Evolutionary conservation across 1,140 invertebrate species (phyloP).

Genomic region (Atta colombica): DNA sequence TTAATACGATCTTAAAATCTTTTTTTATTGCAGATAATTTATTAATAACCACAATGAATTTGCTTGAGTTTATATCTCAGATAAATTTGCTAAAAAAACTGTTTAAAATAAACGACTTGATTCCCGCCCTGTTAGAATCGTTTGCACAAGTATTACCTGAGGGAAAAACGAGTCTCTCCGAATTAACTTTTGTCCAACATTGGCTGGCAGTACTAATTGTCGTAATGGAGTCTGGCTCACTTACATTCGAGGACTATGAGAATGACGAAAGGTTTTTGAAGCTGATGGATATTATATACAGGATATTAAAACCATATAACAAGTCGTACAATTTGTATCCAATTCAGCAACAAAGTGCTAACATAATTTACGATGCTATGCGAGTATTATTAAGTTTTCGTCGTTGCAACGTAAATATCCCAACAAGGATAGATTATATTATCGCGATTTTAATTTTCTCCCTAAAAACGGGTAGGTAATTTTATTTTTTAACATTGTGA

Average conservation of each 20-base stretch:
- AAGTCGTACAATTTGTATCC: slow-evolving; percentile 68
- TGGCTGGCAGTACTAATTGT: slow-evolving; percentile 74
- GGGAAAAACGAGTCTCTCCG: slow-evolving; percentile 64
- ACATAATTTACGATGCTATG: slow-evolving; percentile 73
- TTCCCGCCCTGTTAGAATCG: slow-evolving; percentile 76
- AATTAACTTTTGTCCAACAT: slow-evolving; percentile 72
- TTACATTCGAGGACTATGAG: slow-evolving; percentile 54
- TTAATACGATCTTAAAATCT: background rate
- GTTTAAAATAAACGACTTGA: slow-evolving; percentile 71
- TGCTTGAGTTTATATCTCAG: slow-evolving; percentile 72
- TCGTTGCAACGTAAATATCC: slow-evolving; percentile 33
- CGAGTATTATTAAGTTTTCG: slow-evolving; percentile 73
- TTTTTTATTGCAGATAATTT: slow-evolving; percentile 78
- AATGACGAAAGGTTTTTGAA: slow-evolving; percentile 62
- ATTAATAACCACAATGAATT: slow-evolving; percentile 73
- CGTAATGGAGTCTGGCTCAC: slow-evolving; percentile 60
- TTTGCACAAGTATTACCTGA: slow-evolving; percentile 70
- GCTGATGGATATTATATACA: slow-evolving; percentile 68
- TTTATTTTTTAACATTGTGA: slow-evolving; percentile 27
- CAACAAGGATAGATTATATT: slow-evolving; percentile 2
- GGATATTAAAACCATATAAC: slow-evolving; percentile 74
- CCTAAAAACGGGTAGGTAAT: slow-evolving; percentile 57
- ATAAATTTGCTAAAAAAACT: slow-evolving; percentile 61
- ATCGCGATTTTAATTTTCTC: slow-evolving; percentile 1
- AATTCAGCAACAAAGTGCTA: slow-evolving; percentile 62